Base-by-base conservation (phyloP, 2,797 vertebrate genomes). In the Choloepus didactylus region DNA sequence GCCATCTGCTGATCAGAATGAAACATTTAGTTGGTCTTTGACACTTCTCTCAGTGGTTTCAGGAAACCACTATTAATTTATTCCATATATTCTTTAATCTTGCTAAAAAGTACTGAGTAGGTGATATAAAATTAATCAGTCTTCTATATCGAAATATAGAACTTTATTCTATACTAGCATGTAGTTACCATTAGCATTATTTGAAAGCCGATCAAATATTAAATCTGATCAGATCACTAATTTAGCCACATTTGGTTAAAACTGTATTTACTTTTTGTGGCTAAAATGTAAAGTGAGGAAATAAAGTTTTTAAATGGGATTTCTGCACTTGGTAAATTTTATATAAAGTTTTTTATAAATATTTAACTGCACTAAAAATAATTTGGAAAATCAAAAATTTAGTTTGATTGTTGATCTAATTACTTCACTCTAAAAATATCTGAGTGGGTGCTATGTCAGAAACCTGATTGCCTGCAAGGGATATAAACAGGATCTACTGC, bases 1-100 rank as follows among this genome's bases (percentile, higher is more conserved):
- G 97, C 97, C 97, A 97, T 89, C 97, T 97, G 89, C 97, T 92
- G 97, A 84, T 49, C 15, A 64, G 14, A 93, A 60, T 46, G 56
- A 67, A 84, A 83, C 93, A 73, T 44, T 25, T 62, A 62, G 41
- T 54, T 83, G 35, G 6, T 66, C n/a, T 59, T 87, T 70, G 46
- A 64, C 9, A 62, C 49, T 27, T 23, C 41, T 82, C 9, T 86
- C 38, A 76, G 31, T 3, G 79, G 27, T 46, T 80, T 73, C 6
- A 64, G 80, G 23, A 82, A 23, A 49, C 18, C 1, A 12, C 49
- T 59, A 49, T 51, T 62, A 88, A 70, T 92, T 91, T 88, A 82
- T 60, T 66, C 18, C 49, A 31, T 6, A 19, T 31, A 0, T 95
- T 82, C 81, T 80, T 77, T 38, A 69, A 83, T 89, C 41, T 29